Percentiles rank a stretch among this genome's conserved stretches.
Evolutionary conservation across 2,888 invertebrate species (phyloP).

Genomic region (Drosophila macrospina): DNA sequence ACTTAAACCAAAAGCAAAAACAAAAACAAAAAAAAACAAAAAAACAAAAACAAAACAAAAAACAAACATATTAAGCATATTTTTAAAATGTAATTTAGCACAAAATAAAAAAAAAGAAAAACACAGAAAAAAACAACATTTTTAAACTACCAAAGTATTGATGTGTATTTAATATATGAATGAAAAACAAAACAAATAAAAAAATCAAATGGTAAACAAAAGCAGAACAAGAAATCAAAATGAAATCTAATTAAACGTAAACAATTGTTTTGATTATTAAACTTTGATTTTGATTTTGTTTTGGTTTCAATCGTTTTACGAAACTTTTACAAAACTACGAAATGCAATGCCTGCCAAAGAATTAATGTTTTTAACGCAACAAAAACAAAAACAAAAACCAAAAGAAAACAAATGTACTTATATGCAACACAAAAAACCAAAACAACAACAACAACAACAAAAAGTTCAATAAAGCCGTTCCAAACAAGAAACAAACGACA

Average conservation of each 20-base stretch:
- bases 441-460: slow-evolving; percentile 70
- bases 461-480: slow-evolving; percentile 77
- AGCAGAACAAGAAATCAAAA: slow-evolving; percentile 49
- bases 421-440: slow-evolving; percentile 63
- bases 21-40: slow-evolving; percentile 62
- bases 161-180: slow-evolving; percentile 75
- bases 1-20: slow-evolving; percentile 77
- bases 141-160: slow-evolving; percentile 76
- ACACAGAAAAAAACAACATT: slow-evolving; percentile 59
- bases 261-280: slow-evolving; percentile 30
- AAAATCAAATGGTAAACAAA: slow-evolving; percentile 46
- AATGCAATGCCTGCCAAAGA: slow-evolving; percentile 84
- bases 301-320: slow-evolving; percentile 67
- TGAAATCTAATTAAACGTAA: slow-evolving; percentile 51
- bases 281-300: slow-evolving; percentile 40
- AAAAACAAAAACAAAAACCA: slow-evolving; percentile 61
- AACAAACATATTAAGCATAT: slow-evolving; percentile 71
- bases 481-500: slow-evolving; percentile 70
- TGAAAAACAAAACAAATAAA: slow-evolving; percentile 45
- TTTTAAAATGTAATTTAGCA: slow-evolving; percentile 81
- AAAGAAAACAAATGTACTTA: slow-evolving; percentile 59
- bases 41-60: slow-evolving; percentile 42
- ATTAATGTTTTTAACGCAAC: slow-evolving; percentile 74
- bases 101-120: slow-evolving; percentile 60
- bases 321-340: slow-evolving; percentile 82